These are phyloP conservation scores for Heptranchias perlo DNA, from an alignment of 2,113 vertebrate genomes.

Conservation along the genomic window DNA sequence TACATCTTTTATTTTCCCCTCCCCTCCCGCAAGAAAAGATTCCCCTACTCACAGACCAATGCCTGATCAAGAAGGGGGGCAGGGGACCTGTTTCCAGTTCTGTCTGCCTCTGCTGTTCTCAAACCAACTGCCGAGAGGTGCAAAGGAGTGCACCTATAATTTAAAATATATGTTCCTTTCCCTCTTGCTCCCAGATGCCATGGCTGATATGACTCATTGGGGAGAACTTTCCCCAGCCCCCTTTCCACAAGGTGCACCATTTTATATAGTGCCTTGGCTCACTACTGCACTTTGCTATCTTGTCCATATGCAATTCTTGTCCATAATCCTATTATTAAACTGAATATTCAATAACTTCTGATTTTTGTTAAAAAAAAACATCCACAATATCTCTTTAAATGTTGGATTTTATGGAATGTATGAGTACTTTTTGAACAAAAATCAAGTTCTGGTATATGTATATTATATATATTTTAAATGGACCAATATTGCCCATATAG, in stretches of 20 bases:
- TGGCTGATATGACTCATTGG: not conserved
- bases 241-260: not conserved
- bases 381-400: not conserved
- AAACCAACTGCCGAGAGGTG: not conserved
- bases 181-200: not conserved
- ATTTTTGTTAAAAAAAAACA: not conserved
- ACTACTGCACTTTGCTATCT: not conserved
- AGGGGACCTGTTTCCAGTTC: not conserved
- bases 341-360: not conserved
- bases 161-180: not conserved
- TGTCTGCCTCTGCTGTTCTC: not conserved
- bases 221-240: not conserved
- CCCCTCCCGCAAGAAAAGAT: not conserved
- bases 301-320: not conserved
- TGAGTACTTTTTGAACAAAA: not conserved
- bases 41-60: not conserved
- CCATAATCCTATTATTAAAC: not conserved
- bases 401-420: conserved; percentile 22
- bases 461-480: conserved; percentile 35
- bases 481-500: not conserved
- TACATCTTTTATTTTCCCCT: not conserved
- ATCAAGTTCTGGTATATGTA: not conserved
- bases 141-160: not conserved
- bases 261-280: not conserved
- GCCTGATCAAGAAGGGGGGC: not conserved